Percentiles rank a stretch among this genome's conserved stretches.
phyloP scores from a whole-genome alignment of 2,797 vertebrate species.

The Cyprinodon diabolis region DNA sequence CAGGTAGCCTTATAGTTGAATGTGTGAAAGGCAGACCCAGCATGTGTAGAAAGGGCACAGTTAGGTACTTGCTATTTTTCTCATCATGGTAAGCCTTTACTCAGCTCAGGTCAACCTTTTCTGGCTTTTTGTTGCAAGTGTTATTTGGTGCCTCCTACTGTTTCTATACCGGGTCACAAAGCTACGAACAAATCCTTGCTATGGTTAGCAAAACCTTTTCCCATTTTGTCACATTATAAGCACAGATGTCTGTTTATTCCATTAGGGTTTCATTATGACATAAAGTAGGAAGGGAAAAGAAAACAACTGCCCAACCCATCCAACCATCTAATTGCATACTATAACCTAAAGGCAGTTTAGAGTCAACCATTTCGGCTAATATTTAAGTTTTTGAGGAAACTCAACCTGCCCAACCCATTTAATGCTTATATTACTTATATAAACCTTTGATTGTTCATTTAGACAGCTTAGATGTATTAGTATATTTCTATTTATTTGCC shows the following conservation, averaged over 20 bases:
- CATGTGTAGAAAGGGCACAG: slow-evolving; percentile 6
- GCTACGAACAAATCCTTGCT: not conserved
- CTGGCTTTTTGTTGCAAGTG: not conserved
- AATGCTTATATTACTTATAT: no score
- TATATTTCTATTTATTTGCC: no score
- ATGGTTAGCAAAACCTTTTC: not conserved
- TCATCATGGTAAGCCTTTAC: not conserved
- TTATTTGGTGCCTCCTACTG: not conserved
- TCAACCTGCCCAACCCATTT: no score
- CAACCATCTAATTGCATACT: no score
- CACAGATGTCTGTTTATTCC: not conserved
- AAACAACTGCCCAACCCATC: no score
- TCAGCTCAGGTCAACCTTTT: not conserved
- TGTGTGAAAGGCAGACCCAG: slow-evolving; percentile 9
- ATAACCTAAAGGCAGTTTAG: no score
- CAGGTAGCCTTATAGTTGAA: not conserved
- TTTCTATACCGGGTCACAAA: not conserved
- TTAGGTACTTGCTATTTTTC: slow-evolving; percentile 6
- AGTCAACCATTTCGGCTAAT: no score
- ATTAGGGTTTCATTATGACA: not conserved
- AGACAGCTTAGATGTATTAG: no score
- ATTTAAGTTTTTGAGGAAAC: no score
- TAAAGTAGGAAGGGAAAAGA: no score
- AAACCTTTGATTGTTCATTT: no score
- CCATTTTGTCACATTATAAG: not conserved